phyloP scores from a whole-genome alignment of 2,888 invertebrate genomes.

The Microctonus brassicae region DNA sequence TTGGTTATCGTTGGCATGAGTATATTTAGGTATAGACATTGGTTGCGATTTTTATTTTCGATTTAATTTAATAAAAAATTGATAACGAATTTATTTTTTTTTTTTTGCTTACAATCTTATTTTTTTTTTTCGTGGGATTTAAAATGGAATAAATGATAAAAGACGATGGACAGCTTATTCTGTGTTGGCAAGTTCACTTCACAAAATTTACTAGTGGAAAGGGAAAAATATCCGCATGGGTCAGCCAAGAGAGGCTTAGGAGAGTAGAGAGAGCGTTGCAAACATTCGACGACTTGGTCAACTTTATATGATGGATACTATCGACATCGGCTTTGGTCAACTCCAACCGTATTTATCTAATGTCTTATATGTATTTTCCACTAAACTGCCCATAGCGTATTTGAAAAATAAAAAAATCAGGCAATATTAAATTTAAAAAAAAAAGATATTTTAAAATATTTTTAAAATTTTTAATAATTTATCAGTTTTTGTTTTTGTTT shows the following conservation, averaged over 20 bases:
- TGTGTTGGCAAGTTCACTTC: conserved; percentile 11
- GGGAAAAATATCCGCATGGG: conserved; percentile 69
- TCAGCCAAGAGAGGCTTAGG: conserved; percentile 68
- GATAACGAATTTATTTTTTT: no score
- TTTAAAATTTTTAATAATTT: neutral
- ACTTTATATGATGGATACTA: conserved; percentile 46
- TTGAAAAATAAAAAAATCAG: neutral
- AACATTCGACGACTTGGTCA: no score
- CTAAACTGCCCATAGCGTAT: conserved; percentile 52
- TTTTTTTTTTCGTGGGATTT: conserved; percentile 37
- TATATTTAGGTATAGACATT: neutral
- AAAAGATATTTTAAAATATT: neutral
- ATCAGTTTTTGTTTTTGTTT: conserved; percentile 38
- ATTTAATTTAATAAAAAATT: neutral
- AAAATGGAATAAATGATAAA: conserved; percentile 42
- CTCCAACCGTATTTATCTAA: conserved; percentile 67
- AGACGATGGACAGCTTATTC: conserved; percentile 32
- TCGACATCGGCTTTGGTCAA: conserved; percentile 68
- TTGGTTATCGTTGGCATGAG: neutral
- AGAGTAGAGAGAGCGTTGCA: conserved; percentile 45
- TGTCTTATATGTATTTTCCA: conserved; percentile 67
- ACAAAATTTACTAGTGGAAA: conserved; percentile 29
- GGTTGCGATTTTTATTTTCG: neutral
- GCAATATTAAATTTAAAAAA: conserved; percentile 18
- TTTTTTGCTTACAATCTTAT: neutral